Conservation (phyloP, 2,888 invertebrate species). For the Autographa pulchrina region DNA sequence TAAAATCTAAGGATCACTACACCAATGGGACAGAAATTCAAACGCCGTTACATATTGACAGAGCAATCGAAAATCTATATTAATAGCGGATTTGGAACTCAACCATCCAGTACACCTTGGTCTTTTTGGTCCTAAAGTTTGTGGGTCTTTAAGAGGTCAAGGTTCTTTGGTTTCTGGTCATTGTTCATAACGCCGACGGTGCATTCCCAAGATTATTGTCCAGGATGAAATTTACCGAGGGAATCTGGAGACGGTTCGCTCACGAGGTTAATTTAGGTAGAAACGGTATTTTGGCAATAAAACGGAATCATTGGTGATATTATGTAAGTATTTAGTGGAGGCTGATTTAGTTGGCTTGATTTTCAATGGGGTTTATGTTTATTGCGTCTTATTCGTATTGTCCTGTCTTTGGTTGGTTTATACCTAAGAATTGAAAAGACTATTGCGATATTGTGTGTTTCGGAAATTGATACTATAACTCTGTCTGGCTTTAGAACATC, state of each 20-base stretch:
- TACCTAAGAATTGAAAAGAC: background rate
- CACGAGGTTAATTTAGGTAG: slow-evolving; percentile 75
- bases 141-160: slow-evolving; percentile 41
- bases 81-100: slow-evolving; percentile 73
- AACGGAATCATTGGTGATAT: slow-evolving; percentile 55
- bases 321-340: slow-evolving; percentile 41
- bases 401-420: background rate
- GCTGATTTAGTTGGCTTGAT: slow-evolving; percentile 30
- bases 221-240: slow-evolving; percentile 71
- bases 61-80: slow-evolving; percentile 74
- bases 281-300: slow-evolving; percentile 66
- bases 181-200: slow-evolving; percentile 72
- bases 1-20: slow-evolving; percentile 48
- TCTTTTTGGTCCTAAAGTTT: slow-evolving; percentile 30
- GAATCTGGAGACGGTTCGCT: slow-evolving; percentile 64
- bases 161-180: slow-evolving; percentile 56
- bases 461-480: too few species aligned
- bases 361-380: slow-evolving; percentile 11
- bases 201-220: slow-evolving; percentile 77
- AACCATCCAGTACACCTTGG: slow-evolving; percentile 58
- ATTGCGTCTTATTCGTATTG: background rate
- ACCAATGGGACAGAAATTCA: slow-evolving; percentile 51
- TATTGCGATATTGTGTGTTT: too few species aligned
- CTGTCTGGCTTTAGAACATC: too few species aligned
- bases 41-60: slow-evolving; percentile 70